Evolutionary conservation across 2,888 invertebrate genomes (phyloP).

Genomic region (Tanytarsus gracilentus): DNA sequence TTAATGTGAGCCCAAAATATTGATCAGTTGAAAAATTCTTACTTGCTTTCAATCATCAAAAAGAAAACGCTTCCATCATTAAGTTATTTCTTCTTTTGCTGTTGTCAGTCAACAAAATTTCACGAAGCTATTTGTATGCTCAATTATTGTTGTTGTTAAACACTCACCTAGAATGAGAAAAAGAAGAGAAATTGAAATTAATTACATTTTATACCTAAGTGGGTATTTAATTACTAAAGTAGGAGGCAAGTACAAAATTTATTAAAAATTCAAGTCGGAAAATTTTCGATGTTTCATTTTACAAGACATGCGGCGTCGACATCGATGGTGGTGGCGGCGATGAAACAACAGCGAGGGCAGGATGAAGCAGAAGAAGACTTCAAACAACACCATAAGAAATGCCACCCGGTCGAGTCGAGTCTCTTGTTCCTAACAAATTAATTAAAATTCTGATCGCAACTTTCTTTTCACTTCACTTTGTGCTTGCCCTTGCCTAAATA

Average conservation of each 20-base stretch:
- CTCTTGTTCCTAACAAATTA: conserved; percentile 1
- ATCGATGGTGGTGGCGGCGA: neutral
- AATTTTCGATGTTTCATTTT: neutral
- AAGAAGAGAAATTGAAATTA: neutral
- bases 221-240: neutral
- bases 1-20: no score
- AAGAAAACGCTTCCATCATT: no score
- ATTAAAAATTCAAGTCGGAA: conserved; percentile 1
- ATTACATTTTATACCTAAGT: neutral
- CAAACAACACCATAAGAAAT: conserved; percentile 4
- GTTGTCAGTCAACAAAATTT: neutral
- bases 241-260: neutral
- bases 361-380: neutral
- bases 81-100: no score
- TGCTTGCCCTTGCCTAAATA: neutral
- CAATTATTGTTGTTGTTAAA: neutral
- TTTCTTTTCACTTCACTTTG: neutral
- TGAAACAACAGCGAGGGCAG: neutral
- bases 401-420: conserved; percentile 2
- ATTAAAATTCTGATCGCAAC: conserved; percentile 10
- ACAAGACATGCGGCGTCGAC: neutral
- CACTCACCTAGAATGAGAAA: conserved; percentile 15
- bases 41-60: no score
- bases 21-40: no score
- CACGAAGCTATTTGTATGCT: neutral